A percentile compares a stretch with the other conserved stretches of the same genome.
phyloP scores from a whole-genome alignment of 2,797 vertebrate genomes.

The Neopelma chrysocephalum region DNA sequence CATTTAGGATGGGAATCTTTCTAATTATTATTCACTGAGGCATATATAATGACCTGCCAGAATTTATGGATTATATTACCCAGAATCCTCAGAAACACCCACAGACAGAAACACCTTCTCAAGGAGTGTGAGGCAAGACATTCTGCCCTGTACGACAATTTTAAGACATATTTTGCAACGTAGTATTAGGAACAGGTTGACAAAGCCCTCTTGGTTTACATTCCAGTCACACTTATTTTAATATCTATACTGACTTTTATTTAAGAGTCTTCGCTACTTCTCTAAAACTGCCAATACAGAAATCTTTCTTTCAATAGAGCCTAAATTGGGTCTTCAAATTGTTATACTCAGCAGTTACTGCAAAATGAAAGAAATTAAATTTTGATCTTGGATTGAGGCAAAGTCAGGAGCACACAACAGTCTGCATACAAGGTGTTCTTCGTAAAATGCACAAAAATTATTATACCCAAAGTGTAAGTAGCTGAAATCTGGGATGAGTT shows the following conservation, averaged over 20 bases:
- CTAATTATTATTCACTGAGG: not conserved
- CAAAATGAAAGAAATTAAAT: constrained; percentile 28
- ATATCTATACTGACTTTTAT: not conserved
- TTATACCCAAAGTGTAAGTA: not conserved
- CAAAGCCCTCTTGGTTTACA: not conserved
- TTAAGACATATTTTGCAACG: not conserved
- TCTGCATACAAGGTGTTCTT: not conserved
- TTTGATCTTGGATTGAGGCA: constrained; percentile 28
- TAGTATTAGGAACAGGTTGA: not conserved
- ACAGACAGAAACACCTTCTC: not conserved
- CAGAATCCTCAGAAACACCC: not conserved
- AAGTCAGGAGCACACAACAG: not conserved
- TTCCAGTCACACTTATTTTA: not conserved
- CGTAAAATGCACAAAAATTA: not conserved
- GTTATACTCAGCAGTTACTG: constrained; percentile 28
- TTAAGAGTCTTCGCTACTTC: not conserved
- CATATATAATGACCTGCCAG: not conserved
- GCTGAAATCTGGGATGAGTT: not conserved
- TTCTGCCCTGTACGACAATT: not conserved
- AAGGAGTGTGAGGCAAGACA: not conserved
- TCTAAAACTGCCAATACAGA: constrained; percentile 45
- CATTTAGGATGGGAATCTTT: not conserved
- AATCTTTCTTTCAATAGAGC: constrained; percentile 36
- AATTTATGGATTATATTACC: not conserved
- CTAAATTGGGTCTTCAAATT: constrained; percentile 29